Percentiles rank a stretch among this genome's conserved stretches.
These are phyloP conservation scores for Drosophila anomalipes DNA, from an alignment of 2,888 invertebrate species.

Conservation along the genomic window DNA sequence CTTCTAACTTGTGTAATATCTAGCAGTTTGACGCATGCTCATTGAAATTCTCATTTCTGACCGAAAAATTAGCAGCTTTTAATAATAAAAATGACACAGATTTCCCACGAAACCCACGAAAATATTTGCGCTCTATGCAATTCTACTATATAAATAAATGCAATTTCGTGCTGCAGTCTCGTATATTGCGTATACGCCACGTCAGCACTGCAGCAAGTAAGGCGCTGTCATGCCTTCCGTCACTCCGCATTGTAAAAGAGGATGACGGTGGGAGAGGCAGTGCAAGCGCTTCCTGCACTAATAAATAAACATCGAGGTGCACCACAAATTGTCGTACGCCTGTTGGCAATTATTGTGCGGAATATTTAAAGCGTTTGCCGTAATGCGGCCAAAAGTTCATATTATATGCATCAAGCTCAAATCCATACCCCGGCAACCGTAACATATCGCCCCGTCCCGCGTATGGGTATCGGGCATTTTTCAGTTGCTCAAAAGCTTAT, in stretches of 20 bases:
- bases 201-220: conserved; percentile 43
- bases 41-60: conserved; percentile 24
- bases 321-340: conserved; percentile 70
- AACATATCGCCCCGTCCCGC: not conserved
- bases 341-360: conserved; percentile 60
- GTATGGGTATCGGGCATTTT: conserved; percentile 1
- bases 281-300: conserved; percentile 63
- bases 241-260: not conserved
- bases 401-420: conserved; percentile 21
- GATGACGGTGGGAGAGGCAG: not conserved
- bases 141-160: conserved; percentile 43
- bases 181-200: conserved; percentile 71
- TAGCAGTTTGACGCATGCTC: conserved; percentile 5
- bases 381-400: conserved; percentile 79
- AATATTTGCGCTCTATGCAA: conserved; percentile 29
- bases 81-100: conserved; percentile 81
- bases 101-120: conserved; percentile 42
- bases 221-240: conserved; percentile 15
- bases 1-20: conserved; percentile 31
- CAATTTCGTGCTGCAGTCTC: conserved; percentile 52
- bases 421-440: not conserved
- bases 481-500: conserved; percentile 42
- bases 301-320: conserved; percentile 68
- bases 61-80: conserved; percentile 57
- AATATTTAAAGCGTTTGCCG: conserved; percentile 70